Conservation (phyloP, 2,888 invertebrate genomes). For the Tinea pellionella region DNA sequence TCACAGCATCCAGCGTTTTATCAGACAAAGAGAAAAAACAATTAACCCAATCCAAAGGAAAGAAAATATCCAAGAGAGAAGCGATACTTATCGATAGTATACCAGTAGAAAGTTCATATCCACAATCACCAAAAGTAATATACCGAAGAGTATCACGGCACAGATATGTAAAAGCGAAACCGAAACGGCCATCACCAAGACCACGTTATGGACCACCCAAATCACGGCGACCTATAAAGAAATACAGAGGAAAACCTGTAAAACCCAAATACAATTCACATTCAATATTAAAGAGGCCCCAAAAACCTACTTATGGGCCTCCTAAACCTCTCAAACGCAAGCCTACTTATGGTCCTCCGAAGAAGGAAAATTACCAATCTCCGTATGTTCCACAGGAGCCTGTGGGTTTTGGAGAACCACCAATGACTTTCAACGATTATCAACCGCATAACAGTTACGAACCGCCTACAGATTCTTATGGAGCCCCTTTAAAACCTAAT, state of each 20-base stretch:
- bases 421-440: conserved; percentile 25
- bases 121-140: conserved; percentile 36
- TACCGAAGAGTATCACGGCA: conserved; percentile 34
- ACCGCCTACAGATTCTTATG: conserved; percentile 43
- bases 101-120: conserved; percentile 29
- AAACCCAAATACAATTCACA: conserved; percentile 28
- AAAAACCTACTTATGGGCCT: conserved; percentile 15
- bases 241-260: conserved; percentile 27
- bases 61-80: conserved; percentile 33
- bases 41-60: conserved; percentile 18
- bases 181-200: conserved; percentile 29
- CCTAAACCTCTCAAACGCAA: conserved; percentile 23
- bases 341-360: conserved; percentile 27
- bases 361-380: conserved; percentile 20
- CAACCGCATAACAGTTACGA: conserved; percentile 29
- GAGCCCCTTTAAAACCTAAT: conserved; percentile 29
- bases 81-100: conserved; percentile 37
- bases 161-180: conserved; percentile 24
- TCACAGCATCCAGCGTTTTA: conserved; percentile 30
- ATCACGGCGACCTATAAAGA: conserved; percentile 31
- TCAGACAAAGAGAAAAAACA: conserved; percentile 20
- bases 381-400: conserved; percentile 26
- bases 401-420: conserved; percentile 47
- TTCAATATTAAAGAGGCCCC: conserved; percentile 25
- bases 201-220: conserved; percentile 32